Evolutionary conservation across 2,113 vertebrate species (phyloP), one percentile per base, ranked within the genome.

Genomic region (Thalassoma bifasciatum): DNA sequence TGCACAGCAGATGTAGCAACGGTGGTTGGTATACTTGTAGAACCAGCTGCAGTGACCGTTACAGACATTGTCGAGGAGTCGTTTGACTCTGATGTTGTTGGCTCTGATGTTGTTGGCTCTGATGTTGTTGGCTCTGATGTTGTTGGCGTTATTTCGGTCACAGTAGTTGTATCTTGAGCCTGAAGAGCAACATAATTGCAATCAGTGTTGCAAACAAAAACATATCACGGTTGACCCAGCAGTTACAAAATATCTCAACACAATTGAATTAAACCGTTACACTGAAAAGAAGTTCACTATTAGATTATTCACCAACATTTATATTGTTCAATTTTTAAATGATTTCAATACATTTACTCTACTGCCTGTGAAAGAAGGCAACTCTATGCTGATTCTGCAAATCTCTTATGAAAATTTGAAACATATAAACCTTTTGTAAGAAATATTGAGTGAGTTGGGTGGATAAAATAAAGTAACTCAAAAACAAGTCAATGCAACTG

Each of bases 21-120:
- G 21, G 10, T 12, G 1, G 3, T 10, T 11, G 19, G n/a, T 3
- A 8, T 1, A 0, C 16, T 2, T 16, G 22, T 30, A 0, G 30
- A 21, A 5, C 5, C 0, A 1, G 22, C 1, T 2, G 0, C 2
- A 0, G 13, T 16, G 0, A 21, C 22, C 9, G 40, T 5, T 26
- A 19, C 26, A 22, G 37, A 14, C 3, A 4, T 0, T 3, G 16
- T 34, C 1, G 19, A 30, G 2, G n/a, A n/a, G 23, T 5, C 2
- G 12, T 50, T n/a, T 46, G 44, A 8, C 4, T 4, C 2, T 42
- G 58, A 22, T 1, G 12, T 1, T 26, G 22, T n/a, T 8, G 44
- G 5, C 44, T 4, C 2, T 42, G 58, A 22, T 1, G 12, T 1
- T 26, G 22, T n/a, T 46, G 44, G 2, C 4, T 4, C 2, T 42